Conservation (phyloP, 2,888 invertebrate species). For the Scelioninae gen. 1 region DNA sequence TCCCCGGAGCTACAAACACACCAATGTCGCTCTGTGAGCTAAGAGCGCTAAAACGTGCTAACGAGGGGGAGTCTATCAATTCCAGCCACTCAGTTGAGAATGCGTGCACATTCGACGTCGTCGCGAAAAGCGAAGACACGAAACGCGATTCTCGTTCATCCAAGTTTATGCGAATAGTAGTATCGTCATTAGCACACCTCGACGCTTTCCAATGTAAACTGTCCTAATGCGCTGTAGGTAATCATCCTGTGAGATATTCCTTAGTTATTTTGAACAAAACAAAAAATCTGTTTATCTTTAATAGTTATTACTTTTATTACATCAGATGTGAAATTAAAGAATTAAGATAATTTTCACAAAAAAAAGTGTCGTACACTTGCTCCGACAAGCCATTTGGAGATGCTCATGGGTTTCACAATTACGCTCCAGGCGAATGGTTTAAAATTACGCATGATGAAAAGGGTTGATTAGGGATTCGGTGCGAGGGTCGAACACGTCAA, state of each 20-base stretch:
- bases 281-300: background rate
- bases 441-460: conserved; percentile 84
- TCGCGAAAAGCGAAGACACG: conserved; percentile 67
- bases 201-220: conserved; percentile 60
- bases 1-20: conserved; percentile 71
- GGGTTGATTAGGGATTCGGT: conserved; percentile 84
- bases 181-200: conserved; percentile 71
- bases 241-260: conserved; percentile 2
- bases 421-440: conserved; percentile 72
- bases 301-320: no score
- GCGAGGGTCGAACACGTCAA: conserved; percentile 80
- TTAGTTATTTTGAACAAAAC: background rate
- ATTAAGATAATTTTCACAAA: conserved; percentile 9
- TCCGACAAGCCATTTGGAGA: conserved; percentile 40
- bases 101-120: conserved; percentile 69
- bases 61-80: conserved; percentile 80
- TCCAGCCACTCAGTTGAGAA: conserved; percentile 77
- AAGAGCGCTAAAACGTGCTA: conserved; percentile 74
- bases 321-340: background rate
- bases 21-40: conserved; percentile 70
- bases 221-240: conserved; percentile 31
- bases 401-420: conserved; percentile 59
- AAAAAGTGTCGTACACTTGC: conserved; percentile 15
- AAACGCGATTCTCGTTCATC: conserved; percentile 69
- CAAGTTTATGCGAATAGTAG: conserved; percentile 70